A percentile compares a stretch with the other conserved stretches of the same genome.
These are phyloP conservation scores for Danionella cerebrum DNA, from an alignment of 2,113 vertebrate genomes.

Conservation along the genomic window DNA sequence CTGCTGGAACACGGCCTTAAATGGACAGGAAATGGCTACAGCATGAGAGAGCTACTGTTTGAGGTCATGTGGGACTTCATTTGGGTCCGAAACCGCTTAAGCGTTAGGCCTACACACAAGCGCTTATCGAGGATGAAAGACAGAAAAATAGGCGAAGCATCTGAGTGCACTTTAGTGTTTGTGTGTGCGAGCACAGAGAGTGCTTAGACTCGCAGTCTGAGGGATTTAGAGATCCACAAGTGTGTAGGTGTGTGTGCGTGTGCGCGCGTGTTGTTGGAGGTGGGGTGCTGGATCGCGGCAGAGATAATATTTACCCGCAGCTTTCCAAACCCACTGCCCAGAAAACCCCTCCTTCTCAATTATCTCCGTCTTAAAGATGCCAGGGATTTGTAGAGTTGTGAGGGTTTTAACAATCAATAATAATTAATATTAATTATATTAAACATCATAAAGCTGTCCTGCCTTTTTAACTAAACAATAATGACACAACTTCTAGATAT, in stretches of 20 bases:
- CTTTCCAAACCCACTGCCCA: constrained; percentile 24
- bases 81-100: constrained; percentile 18
- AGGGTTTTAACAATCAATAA: too few species aligned
- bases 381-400: constrained; percentile 28
- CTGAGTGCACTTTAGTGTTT: background rate
- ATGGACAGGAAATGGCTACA: constrained; percentile 22
- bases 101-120: background rate
- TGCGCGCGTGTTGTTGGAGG: constrained; percentile 24
- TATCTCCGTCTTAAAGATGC: constrained; percentile 47
- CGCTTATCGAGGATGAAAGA: background rate
- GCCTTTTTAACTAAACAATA: too few species aligned
- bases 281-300: constrained; percentile 51
- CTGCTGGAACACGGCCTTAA: constrained; percentile 20
- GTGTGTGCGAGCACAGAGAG: constrained; percentile 44
- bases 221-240: constrained; percentile 54
- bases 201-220: constrained; percentile 66
- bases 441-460: too few species aligned
- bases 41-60: constrained; percentile 7
- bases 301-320: constrained; percentile 59
- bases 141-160: background rate
- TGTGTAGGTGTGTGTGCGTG: constrained; percentile 18
- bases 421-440: too few species aligned
- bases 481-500: too few species aligned
- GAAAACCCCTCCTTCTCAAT: constrained; percentile 38
- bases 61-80: constrained; percentile 22